Base-by-base conservation (phyloP, 1,140 invertebrate genomes). In the Bombus picipes region DNA sequence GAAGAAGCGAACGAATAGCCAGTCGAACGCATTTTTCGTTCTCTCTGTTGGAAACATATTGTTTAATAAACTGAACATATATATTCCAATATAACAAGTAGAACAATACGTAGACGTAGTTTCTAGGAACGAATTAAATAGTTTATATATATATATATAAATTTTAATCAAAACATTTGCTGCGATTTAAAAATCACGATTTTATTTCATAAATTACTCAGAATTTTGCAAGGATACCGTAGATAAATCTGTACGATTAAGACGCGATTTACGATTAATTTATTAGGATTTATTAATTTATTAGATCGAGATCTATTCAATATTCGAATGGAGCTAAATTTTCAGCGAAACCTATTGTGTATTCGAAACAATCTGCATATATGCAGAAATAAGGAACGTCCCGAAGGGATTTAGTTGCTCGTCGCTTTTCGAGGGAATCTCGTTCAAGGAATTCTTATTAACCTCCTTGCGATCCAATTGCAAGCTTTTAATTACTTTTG, bases 401-500 rank as follows among this genome's bases (percentile, higher is more conserved):
- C 15, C 10, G 18, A 1, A 13, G 5, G 4, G 25, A 32, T 41
- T 39, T 65, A 57, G 34, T 73, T 10, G 12, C 25, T 5, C 12
- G 4, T 9, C 37, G 39, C 18, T 41, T 82, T 66, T 71, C 59
- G 12, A 65, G 70, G 41, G 15, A 73, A 65, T 65, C n/a, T 76
- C 22, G 41, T 39, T 37, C 22, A 12, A 3, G 41, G 47, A 28
- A 41, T 78, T 47, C 65, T 78, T 78, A 76, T 78, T 78, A 70
- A 53, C 41, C 73, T 32, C 28, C 47, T 77, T 28, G 73, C 73
- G 43, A 77, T 77, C 22, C n/a, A 78, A 83, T 78, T 78, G 82
- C 62, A 68, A 34, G 82, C 39, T 66, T 78, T 83, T 83, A 83
- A 83, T 78, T 83, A 83, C 74, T 57, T 78, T 78, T 59, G 34